Evolutionary conservation across 2,797 vertebrate genomes (phyloP).

Genomic region (Hippopotamyrus pictus): DNA sequence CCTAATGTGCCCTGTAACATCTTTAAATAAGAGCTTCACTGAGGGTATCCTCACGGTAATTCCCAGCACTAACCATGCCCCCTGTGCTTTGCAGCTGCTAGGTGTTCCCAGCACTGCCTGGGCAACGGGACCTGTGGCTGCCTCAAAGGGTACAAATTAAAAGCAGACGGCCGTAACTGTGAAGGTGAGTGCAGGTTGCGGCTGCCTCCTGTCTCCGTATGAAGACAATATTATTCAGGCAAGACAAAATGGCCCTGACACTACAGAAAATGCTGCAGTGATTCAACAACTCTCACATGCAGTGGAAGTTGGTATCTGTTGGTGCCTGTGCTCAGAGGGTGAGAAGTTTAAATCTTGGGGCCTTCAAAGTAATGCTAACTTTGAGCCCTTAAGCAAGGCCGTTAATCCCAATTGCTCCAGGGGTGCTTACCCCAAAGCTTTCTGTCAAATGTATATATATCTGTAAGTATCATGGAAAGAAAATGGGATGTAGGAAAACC

Average conservation of each 20-base stretch:
- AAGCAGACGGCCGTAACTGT: conserved; percentile 71
- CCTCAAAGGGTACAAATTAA: conserved; percentile 71
- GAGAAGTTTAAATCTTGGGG: neutral
- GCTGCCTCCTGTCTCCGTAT: neutral
- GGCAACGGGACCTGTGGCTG: conserved; percentile 72
- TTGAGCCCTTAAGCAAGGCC: neutral
- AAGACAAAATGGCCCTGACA: neutral
- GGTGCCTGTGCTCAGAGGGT: neutral
- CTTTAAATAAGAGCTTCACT: neutral
- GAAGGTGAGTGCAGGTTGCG: conserved; percentile 61
- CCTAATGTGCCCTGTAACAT: neutral
- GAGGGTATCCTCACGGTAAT: neutral
- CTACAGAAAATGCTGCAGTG: neutral
- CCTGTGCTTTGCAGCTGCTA: conserved; percentile 56
- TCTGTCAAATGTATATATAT: neutral
- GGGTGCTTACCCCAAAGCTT: neutral
- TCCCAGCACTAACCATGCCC: neutral
- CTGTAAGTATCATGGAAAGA: neutral
- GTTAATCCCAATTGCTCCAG: neutral
- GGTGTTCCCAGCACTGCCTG: conserved; percentile 75
- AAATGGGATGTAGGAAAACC: neutral
- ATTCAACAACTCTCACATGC: neutral
- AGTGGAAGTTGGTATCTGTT: neutral
- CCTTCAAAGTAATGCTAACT: neutral
- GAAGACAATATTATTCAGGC: neutral